Conservation (phyloP, 2,113 vertebrate species). For the Ornithorhynchus anatinus region DNA sequence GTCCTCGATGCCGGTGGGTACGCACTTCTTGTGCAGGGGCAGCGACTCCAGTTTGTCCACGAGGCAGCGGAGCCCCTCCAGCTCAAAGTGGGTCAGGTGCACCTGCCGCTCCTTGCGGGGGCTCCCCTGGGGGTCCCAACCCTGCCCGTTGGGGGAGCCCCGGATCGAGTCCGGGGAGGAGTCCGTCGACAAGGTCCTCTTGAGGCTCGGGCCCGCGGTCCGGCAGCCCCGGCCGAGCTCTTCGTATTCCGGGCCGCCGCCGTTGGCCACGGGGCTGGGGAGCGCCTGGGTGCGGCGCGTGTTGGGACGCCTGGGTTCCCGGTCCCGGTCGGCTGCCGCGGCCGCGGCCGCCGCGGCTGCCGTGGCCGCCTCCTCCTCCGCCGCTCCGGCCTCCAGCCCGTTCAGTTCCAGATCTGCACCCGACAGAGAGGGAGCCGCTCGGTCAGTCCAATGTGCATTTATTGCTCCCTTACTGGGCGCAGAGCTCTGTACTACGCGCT, state of each 20-base stretch:
- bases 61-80: constrained; percentile 91
- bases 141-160: constrained; percentile 75
- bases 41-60: constrained; percentile 92
- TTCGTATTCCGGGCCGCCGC: constrained; percentile 75
- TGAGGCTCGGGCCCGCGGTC: constrained; percentile 66
- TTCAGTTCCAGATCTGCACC: constrained; percentile 77
- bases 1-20: constrained; percentile 88
- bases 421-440: not conserved
- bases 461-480: no score
- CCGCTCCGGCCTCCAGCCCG: constrained; percentile 66
- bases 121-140: constrained; percentile 66
- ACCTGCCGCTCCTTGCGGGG: constrained; percentile 71
- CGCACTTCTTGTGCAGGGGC: constrained; percentile 91
- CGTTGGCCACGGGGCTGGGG: constrained; percentile 75
- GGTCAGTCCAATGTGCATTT: no score
- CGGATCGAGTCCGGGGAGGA: constrained; percentile 72
- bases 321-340: constrained; percentile 56
- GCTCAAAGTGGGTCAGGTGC: constrained; percentile 88
- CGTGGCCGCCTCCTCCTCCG: constrained; percentile 63
- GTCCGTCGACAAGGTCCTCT: constrained; percentile 73
- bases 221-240: constrained; percentile 70
- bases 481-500: no score
- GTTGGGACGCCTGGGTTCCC: constrained; percentile 63
- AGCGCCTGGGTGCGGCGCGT: constrained; percentile 70
- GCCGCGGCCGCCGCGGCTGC: constrained; percentile 70